These are phyloP conservation scores for Polyergus mexicanus DNA, from an alignment of 1,140 invertebrate genomes.

Conservation along the genomic window DNA sequence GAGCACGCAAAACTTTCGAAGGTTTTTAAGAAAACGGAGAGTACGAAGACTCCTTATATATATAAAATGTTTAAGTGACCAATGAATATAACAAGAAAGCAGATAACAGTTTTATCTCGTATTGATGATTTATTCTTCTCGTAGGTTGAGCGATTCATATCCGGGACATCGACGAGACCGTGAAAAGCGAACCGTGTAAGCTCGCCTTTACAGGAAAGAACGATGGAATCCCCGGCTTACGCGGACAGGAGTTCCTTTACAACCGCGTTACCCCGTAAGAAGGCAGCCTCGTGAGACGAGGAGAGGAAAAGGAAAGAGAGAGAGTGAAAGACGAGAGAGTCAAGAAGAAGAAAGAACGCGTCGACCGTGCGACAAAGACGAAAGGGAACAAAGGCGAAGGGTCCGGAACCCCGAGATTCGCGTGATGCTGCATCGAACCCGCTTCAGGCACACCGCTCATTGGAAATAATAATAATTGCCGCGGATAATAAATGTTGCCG, in stretches of 20 bases:
- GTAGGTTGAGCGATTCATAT: no score
- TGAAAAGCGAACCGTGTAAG: not conserved
- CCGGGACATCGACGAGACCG: not conserved
- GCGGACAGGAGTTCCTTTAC: constrained; percentile 63
- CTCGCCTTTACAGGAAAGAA: constrained; percentile 28
- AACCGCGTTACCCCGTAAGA: constrained; percentile 60
- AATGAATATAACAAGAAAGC: no score
- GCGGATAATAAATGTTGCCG: constrained; percentile 65
- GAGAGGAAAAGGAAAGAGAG: not conserved
- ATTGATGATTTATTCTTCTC: no score
- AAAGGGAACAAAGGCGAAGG: constrained; percentile 7
- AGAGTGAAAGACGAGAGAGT: constrained; percentile 1
- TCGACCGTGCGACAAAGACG: constrained; percentile 6
- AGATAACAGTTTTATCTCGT: no score
- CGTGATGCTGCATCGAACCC: constrained; percentile 37
- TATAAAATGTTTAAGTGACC: no score
- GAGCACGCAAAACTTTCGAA: no score
- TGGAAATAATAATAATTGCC: constrained; percentile 76
- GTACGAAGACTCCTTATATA: no score
- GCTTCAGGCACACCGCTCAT: constrained; percentile 63
- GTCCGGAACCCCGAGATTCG: not conserved
- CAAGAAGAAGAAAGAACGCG: not conserved
- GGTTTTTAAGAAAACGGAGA: no score
- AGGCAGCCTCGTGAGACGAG: not conserved
- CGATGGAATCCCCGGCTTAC: constrained; percentile 44